These are phyloP conservation scores for Saguinus oedipus DNA, from an alignment of 2,797 vertebrate genomes.

Conservation along the genomic window DNA sequence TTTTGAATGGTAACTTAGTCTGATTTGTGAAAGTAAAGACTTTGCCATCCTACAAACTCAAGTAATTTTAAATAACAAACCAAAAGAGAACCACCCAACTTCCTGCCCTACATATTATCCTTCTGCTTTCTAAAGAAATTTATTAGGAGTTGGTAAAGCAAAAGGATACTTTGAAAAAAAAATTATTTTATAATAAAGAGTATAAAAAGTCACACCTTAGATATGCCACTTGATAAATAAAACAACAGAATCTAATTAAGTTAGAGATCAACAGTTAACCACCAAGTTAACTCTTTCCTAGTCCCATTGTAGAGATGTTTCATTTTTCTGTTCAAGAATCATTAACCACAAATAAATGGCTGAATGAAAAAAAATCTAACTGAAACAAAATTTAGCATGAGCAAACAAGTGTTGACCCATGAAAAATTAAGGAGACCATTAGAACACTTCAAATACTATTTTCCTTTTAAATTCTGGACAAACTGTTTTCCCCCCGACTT, in stretches of 20 bases:
- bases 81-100: not conserved
- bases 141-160: not conserved
- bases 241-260: not conserved
- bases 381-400: not conserved
- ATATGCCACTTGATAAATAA: not conserved
- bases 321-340: not conserved
- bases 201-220: not conserved
- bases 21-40: slow-evolving; percentile 42
- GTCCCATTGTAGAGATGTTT: not conserved
- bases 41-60: not conserved
- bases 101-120: not conserved
- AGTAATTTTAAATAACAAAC: slow-evolving; percentile 8
- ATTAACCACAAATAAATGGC: slow-evolving; percentile 18
- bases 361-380: not conserved
- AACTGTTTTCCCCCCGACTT: not conserved
- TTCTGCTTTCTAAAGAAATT: not conserved
- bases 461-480: not conserved
- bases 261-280: not conserved
- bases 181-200: slow-evolving; percentile 18
- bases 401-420: not conserved
- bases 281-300: not conserved
- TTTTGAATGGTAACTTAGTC: not conserved
- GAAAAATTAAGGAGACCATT: not conserved
- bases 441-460: not conserved
- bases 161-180: not conserved